Percentiles rank a stretch among this genome's conserved stretches.
Conservation (phyloP, 2,797 vertebrate genomes). For the Phrynocephalus forsythii region DNA sequence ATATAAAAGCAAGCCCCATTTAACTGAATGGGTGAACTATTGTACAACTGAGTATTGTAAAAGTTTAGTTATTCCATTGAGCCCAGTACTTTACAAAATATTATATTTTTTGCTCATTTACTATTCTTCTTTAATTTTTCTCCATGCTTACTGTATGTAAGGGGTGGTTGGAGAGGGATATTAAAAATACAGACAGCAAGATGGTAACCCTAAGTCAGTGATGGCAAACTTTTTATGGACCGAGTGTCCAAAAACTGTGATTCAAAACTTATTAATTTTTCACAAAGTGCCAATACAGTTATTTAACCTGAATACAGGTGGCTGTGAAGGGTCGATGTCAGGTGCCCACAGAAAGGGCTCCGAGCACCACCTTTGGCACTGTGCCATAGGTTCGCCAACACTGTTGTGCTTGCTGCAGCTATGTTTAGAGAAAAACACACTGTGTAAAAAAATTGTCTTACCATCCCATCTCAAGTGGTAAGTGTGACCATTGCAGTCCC, state of each 20-base stretch:
- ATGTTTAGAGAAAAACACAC: not conserved
- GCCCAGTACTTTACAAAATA: not conserved
- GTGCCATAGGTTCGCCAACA: too few relatives aligned
- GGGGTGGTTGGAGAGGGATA: not conserved
- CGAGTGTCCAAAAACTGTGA: too few relatives aligned
- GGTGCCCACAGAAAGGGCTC: too few relatives aligned
- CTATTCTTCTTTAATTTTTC: not conserved
- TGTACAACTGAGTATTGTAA: not conserved
- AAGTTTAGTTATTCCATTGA: not conserved
- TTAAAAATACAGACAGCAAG: not conserved
- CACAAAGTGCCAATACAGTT: too few relatives aligned
- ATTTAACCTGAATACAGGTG: too few relatives aligned
- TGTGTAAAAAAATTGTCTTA: not conserved
- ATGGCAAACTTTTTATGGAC: too few relatives aligned
- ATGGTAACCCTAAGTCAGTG: too few relatives aligned
- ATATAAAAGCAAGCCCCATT: not conserved
- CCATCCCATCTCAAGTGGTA: not conserved
- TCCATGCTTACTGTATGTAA: not conserved
- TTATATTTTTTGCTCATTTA: not conserved
- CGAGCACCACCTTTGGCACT: too few relatives aligned
- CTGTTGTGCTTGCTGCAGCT: not conserved
- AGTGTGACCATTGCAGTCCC: not conserved
- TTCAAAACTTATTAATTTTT: too few relatives aligned
- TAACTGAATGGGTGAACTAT: not conserved
- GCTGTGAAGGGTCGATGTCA: too few relatives aligned